These are phyloP conservation scores for Ernsta delagoae DNA, from an alignment of 2,888 invertebrate genomes.

Conservation along the genomic window DNA sequence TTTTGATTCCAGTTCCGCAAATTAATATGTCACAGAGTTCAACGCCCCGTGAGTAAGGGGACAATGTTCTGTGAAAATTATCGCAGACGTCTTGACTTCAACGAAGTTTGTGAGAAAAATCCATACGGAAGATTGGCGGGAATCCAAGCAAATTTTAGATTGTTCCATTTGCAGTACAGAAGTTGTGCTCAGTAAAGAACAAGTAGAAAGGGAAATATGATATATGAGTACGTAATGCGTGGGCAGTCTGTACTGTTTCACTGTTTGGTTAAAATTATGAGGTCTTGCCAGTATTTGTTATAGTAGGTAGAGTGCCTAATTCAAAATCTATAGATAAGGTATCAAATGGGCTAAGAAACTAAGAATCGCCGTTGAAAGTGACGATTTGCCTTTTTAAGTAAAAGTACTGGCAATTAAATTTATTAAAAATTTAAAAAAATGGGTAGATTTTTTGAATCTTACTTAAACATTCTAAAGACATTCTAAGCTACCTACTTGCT, in stretches of 20 bases:
- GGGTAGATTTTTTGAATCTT: no score
- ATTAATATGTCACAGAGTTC: constrained; percentile 38
- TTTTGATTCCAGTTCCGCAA: constrained; percentile 29
- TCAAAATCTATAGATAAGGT: no score
- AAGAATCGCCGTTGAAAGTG: no score
- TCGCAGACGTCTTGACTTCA: constrained; percentile 40
- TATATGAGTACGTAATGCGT: constrained; percentile 19
- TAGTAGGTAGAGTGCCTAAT: no score
- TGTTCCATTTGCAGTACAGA: constrained; percentile 17
- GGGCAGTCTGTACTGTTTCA: neutral
- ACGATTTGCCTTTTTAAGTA: no score
- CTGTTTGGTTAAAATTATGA: neutral
- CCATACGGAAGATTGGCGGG: constrained; percentile 40
- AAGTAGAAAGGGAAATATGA: constrained; percentile 36
- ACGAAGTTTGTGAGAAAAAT: constrained; percentile 42
- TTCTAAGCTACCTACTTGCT: no score
- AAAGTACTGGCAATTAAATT: no score
- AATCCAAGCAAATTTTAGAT: constrained; percentile 38
- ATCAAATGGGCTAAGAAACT: no score
- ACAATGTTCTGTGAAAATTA: constrained; percentile 38
- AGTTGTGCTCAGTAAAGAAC: constrained; percentile 6
- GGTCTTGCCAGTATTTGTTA: neutral
- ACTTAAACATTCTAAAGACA: no score
- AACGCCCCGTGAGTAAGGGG: constrained; percentile 35
- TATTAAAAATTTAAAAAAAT: no score